Evolutionary conservation across 2,797 vertebrate species (phyloP).

Genomic region (Lemur catta): DNA sequence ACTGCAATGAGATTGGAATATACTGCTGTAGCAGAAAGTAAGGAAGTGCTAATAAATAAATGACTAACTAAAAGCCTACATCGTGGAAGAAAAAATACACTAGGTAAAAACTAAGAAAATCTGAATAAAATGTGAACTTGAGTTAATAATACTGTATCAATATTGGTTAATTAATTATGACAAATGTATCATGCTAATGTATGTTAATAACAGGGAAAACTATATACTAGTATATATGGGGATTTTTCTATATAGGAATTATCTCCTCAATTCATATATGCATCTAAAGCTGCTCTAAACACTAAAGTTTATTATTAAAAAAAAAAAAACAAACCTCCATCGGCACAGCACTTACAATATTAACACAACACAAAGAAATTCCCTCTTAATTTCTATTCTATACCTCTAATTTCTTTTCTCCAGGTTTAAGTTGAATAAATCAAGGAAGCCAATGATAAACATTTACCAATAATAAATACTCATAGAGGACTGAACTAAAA

Average conservation of each 20-base stretch:
- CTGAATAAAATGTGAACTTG: neutral
- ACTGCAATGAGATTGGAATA: neutral
- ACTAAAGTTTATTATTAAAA: neutral
- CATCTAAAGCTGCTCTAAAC: neutral
- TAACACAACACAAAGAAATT: neutral
- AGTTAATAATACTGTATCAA: neutral
- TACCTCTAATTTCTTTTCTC: neutral
- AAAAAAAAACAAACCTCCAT: neutral
- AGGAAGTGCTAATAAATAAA: neutral
- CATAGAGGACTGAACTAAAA: neutral
- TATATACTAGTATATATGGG: neutral
- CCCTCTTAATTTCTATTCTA: neutral
- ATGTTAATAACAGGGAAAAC: neutral
- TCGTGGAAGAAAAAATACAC: neutral
- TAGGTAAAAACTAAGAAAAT: neutral
- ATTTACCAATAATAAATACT: neutral
- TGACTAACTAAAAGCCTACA: neutral
- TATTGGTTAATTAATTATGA: neutral
- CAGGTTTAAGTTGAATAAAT: neutral
- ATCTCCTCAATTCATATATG: neutral
- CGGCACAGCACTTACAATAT: neutral
- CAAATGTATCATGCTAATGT: neutral
- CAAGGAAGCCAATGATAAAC: neutral
- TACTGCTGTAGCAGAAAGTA: neutral
- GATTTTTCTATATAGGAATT: neutral